Conservation (phyloP, 2,113 vertebrate species). For the Rhinolophus sinicus region DNA sequence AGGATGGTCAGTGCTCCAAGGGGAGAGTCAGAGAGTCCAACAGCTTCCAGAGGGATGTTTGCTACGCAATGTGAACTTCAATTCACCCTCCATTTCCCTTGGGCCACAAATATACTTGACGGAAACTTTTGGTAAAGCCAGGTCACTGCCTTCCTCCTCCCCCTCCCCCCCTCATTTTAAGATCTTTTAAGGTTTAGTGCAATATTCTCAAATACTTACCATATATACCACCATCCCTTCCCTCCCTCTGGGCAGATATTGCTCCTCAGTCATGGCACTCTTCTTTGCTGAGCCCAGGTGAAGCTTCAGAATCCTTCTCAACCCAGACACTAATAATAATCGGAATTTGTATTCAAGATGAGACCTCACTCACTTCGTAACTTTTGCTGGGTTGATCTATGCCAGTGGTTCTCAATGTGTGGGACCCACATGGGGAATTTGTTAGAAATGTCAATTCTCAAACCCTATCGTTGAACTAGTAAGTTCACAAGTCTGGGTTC, state of each 20-base stretch:
- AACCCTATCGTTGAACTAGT: background rate
- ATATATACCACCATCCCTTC: too few species aligned
- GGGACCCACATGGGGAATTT: background rate
- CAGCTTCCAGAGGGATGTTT: background rate
- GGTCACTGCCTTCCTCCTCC: background rate
- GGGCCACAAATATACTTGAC: background rate
- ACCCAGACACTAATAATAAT: background rate
- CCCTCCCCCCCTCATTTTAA: background rate
- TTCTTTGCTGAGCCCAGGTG: background rate
- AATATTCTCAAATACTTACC: background rate
- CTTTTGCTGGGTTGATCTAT: background rate
- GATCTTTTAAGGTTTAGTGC: background rate
- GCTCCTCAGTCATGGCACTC: background rate
- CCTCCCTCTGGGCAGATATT: background rate
- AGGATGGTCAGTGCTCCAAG: background rate
- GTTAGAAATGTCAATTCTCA: constrained; percentile 12
- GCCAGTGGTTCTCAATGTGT: background rate
- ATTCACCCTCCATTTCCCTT: background rate
- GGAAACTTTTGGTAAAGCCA: background rate
- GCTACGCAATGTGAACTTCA: background rate
- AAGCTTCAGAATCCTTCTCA: background rate
- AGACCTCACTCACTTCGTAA: background rate
- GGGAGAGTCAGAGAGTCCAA: background rate
- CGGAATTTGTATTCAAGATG: background rate
- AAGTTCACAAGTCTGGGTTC: background rate